Evolutionary conservation across 2,888 invertebrate genomes (phyloP).

Genomic region (Heliconius charithonia): DNA sequence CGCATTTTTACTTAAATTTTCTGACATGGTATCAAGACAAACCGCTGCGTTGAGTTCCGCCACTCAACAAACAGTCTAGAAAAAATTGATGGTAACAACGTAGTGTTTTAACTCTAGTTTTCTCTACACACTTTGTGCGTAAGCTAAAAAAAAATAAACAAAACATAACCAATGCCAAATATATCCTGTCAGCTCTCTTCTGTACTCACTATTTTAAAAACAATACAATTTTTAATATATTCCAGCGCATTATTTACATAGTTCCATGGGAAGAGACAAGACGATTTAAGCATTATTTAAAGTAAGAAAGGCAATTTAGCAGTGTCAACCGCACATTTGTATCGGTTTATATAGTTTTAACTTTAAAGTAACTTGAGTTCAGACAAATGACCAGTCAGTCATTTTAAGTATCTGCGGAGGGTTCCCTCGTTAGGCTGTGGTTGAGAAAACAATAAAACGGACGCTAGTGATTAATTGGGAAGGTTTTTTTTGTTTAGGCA

Average conservation of each 20-base stretch:
- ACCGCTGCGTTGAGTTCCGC: no score
- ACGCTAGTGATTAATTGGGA: slow-evolving; percentile 23
- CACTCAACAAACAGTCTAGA: no score
- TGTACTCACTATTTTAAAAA: not conserved
- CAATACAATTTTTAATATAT: not conserved
- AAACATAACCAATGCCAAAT: not conserved
- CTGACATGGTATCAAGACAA: no score
- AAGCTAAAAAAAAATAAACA: no score
- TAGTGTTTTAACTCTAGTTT: no score
- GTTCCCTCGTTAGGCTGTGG: slow-evolving; percentile 39
- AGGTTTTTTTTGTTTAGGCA: slow-evolving; percentile 14
- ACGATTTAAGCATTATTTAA: slow-evolving; percentile 68
- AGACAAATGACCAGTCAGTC: slow-evolving; percentile 45
- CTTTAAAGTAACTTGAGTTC: slow-evolving; percentile 41
- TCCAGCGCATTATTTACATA: slow-evolving; percentile 3
- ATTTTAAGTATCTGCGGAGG: slow-evolving; percentile 40
- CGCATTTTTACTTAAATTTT: no score
- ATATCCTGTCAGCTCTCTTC: not conserved
- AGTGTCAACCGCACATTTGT: slow-evolving; percentile 81
- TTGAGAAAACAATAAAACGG: slow-evolving; percentile 35
- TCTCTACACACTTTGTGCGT: no score
- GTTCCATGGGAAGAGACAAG: slow-evolving; percentile 30
- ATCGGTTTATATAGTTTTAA: slow-evolving; percentile 51
- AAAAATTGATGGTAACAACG: no score
- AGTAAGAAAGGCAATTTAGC: slow-evolving; percentile 74